phyloP scores from a whole-genome alignment of 1,140 invertebrate species.

The Chymomyza costata region DNA sequence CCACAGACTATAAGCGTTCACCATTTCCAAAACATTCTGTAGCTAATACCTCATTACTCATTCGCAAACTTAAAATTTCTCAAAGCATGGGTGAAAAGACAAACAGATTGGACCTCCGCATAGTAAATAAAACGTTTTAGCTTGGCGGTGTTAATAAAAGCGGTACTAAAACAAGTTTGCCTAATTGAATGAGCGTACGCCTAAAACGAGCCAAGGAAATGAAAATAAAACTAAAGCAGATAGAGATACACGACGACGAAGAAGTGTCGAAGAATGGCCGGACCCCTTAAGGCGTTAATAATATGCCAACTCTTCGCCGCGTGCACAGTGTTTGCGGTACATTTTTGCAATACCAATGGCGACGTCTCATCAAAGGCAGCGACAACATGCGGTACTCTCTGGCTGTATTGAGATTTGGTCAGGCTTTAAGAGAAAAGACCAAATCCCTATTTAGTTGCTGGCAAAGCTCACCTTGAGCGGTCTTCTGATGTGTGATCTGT shows the following conservation, averaged over 20 bases:
- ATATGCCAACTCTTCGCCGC: constrained; percentile 43
- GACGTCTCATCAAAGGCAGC: constrained; percentile 59
- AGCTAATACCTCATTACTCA: constrained; percentile 59
- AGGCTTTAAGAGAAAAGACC: constrained; percentile 75
- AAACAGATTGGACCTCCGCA: constrained; percentile 64
- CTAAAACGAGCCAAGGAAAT: constrained; percentile 52
- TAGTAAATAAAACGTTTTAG: constrained; percentile 29
- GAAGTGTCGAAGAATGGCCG: no score
- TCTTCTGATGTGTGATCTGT: constrained; percentile 33
- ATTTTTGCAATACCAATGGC: constrained; percentile 59
- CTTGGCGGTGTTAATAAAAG: constrained; percentile 56
- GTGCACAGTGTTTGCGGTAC: constrained; percentile 12
- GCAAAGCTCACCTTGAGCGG: neutral
- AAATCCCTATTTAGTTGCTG: constrained; percentile 73
- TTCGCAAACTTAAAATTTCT: constrained; percentile 39
- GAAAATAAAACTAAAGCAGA: constrained; percentile 42
- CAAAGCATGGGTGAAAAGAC: no score
- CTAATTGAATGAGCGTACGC: constrained; percentile 75
- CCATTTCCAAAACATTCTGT: constrained; percentile 64
- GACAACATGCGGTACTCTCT: constrained; percentile 55
- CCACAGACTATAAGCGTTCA: no score
- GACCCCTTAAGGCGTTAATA: constrained; percentile 58
- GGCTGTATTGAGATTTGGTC: constrained; percentile 59
- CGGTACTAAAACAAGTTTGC: constrained; percentile 75
- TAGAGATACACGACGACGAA: no score